Base-by-base conservation (phyloP, 1,140 invertebrate genomes). In the Bombus vancouverensis region DNA sequence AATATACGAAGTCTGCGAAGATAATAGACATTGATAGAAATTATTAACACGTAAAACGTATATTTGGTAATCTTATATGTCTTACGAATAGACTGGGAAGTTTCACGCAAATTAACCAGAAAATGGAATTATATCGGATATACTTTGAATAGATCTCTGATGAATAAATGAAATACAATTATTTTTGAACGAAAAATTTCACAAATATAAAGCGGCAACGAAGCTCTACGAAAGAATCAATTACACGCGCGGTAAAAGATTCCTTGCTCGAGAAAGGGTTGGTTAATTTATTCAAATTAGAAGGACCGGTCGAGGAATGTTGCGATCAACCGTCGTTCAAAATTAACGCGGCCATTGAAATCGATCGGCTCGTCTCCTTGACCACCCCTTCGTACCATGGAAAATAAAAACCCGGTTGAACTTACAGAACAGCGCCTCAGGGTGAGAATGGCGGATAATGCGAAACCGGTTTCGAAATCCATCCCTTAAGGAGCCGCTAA, bases 391-490 rank as follows among this genome's bases (percentile, higher is more conserved):
- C 57, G 66, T 72, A 32, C 71, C 81, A 28, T 37, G 71, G 71
- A 77, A 82, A 85, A 84, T 85, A 73, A 89, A 89, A 73, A 71
- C 80, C 82, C 25, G 4, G 70, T 68, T 42, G 75, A 86, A 76
- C 53, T 90, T 90, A 59, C 42, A 83, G 83, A 73, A 80, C 44
- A 53, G 18, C 80, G 89, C 89, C 89, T 84, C 83, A 15, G 89
- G 89, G 89, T 88, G 89, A 86, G 86, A 90, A 90, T 85, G 66
- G 84, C 76, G 86, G 81, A 90, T 91, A 89, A 90, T 87, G 85
- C 87, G 75, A 88, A 91, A 92, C 91, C 91, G 88, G 91, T 92
- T 90, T 82, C 73, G 89, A 91, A 91, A 92, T 92, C 87, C 89
- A 91, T 91, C 90, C 91, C 90, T 91, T 90, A 84, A 91, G 72